phyloP scores from a whole-genome alignment of 2,888 invertebrate genomes.

The Lissocephala sabroskyi region DNA sequence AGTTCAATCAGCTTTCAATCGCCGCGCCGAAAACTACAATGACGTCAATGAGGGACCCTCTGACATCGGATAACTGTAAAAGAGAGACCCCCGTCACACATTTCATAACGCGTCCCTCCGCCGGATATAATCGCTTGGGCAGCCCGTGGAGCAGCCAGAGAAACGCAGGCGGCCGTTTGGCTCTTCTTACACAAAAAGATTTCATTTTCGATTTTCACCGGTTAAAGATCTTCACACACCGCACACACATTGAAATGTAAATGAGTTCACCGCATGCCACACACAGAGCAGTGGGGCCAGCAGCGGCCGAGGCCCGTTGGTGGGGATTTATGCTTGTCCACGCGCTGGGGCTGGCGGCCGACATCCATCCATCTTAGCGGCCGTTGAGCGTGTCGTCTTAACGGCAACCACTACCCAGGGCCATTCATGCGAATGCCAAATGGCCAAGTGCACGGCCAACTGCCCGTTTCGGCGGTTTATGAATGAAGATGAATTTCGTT shows the following conservation, averaged over 20 bases:
- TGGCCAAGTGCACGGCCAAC: conserved; percentile 19
- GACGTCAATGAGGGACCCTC: conserved; percentile 41
- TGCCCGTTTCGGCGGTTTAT: conserved; percentile 32
- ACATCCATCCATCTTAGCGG: conserved; percentile 23
- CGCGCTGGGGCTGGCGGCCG: conserved; percentile 37
- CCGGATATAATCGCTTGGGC: conserved; percentile 35
- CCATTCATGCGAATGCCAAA: conserved; percentile 49
- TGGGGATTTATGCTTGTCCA: conserved; percentile 48
- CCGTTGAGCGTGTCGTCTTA: not conserved
- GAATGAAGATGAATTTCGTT: conserved; percentile 33
- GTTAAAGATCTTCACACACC: conserved; percentile 32
- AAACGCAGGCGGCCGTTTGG: conserved; percentile 27
- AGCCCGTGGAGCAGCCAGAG: conserved; percentile 30
- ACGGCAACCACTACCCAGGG: conserved; percentile 15
- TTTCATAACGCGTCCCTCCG: conserved; percentile 39
- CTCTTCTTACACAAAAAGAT: conserved; percentile 35
- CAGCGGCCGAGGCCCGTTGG: too few species aligned
- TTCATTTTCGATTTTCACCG: conserved; percentile 50
- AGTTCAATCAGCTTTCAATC: conserved; percentile 38
- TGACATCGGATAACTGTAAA: too few species aligned
- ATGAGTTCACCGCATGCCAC: conserved; percentile 32
- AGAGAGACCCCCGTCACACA: conserved; percentile 6
- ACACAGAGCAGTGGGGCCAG: conserved; percentile 7
- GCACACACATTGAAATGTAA: conserved; percentile 42
- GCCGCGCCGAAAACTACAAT: conserved; percentile 7